phyloP scores from a whole-genome alignment of 2,113 vertebrate species.

The Panthera uncia region DNA sequence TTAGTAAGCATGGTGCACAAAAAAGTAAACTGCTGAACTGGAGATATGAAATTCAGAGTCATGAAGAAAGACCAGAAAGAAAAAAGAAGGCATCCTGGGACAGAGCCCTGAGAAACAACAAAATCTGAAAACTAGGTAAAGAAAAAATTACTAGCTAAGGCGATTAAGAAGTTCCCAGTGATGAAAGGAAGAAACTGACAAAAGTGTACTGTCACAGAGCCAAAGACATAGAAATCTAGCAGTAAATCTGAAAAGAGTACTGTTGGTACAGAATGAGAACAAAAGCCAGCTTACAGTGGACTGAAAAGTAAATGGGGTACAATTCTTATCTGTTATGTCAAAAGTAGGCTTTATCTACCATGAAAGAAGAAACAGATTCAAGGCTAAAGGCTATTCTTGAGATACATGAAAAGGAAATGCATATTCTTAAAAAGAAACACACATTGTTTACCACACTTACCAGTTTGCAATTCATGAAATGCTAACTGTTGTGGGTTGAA shows the following conservation, averaged over 20 bases:
- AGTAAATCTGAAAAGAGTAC: background rate
- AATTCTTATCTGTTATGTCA: background rate
- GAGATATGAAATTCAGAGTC: background rate
- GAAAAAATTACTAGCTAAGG: background rate
- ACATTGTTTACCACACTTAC: background rate
- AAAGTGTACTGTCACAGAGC: background rate
- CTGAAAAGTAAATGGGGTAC: background rate
- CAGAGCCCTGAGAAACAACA: background rate
- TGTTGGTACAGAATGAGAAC: background rate
- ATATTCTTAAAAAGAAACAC: constrained; percentile 24
- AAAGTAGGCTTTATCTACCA: background rate
- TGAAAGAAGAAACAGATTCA: background rate
- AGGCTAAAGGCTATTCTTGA: background rate
- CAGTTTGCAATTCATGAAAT: background rate
- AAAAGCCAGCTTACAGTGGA: background rate
- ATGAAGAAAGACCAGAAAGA: background rate
- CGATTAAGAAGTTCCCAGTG: background rate
- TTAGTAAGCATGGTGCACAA: background rate
- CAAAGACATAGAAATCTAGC: background rate
- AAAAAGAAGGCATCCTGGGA: background rate
- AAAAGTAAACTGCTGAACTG: background rate
- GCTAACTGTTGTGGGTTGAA: background rate
- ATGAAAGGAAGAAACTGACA: background rate
- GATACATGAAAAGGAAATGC: background rate
- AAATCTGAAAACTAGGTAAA: background rate